Conservation (phyloP, 1,140 invertebrate species). For the Bombus affinis region DNA sequence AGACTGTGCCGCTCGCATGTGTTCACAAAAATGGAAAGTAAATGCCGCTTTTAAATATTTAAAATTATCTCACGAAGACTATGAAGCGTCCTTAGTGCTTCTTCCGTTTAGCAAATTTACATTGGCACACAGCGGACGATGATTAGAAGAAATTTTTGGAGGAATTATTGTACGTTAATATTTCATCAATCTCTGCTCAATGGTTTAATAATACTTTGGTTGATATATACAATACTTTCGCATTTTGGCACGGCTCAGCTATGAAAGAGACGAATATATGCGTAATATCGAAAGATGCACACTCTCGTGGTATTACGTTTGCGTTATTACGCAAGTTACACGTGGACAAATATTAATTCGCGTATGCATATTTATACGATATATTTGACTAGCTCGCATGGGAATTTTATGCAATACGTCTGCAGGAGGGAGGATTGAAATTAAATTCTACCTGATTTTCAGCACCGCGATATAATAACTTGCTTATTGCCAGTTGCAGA, state of each 20-base stretch:
- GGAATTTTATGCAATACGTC: not conserved
- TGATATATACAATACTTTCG: not conserved
- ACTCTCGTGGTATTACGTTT: not conserved
- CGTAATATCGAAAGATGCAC: constrained; percentile 17
- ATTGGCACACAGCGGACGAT: not conserved
- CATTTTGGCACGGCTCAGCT: constrained; percentile 3
- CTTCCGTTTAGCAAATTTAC: not conserved
- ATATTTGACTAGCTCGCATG: not conserved
- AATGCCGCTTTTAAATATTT: not conserved
- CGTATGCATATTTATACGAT: not conserved
- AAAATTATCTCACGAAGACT: not conserved
- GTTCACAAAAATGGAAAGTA: not conserved
- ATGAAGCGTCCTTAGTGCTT: no score
- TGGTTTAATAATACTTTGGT: constrained; percentile 12
- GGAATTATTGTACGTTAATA: no score
- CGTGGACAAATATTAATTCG: constrained; percentile 20
- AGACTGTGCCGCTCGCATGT: not conserved
- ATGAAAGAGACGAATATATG: not conserved
- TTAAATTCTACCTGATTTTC: not conserved
- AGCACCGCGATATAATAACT: not conserved
- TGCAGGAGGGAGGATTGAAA: not conserved
- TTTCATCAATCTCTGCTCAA: not conserved
- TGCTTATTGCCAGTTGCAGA: not conserved
- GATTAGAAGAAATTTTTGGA: not conserved
- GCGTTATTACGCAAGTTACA: constrained; percentile 18